Percentiles rank a stretch among this genome's conserved stretches.
These are phyloP conservation scores for Pelodytes ibericus DNA, from an alignment of 2,797 vertebrate genomes.

Conservation along the genomic window DNA sequence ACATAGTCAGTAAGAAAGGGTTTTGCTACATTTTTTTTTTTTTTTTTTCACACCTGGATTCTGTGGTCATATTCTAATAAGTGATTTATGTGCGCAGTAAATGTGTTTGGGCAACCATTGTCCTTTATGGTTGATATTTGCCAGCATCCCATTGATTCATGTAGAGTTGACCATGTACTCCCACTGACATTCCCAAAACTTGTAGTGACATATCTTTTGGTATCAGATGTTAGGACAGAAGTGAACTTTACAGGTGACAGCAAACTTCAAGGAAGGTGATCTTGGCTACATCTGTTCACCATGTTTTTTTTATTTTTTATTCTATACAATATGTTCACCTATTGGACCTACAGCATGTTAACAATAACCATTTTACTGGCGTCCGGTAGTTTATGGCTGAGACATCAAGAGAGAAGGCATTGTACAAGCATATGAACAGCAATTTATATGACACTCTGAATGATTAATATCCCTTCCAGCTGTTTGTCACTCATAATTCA, in stretches of 20 bases:
- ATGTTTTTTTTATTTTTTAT: too few relatives aligned
- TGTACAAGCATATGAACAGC: slow-evolving; percentile 27
- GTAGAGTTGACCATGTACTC: too few relatives aligned
- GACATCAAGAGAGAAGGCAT: slow-evolving; percentile 16
- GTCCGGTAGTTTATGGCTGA: slow-evolving; percentile 26
- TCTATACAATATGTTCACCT: neutral
- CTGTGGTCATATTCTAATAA: too few relatives aligned
- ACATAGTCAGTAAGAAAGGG: too few relatives aligned
- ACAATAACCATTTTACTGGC: neutral
- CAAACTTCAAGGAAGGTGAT: neutral
- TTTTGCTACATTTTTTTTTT: too few relatives aligned
- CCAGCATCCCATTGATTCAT: too few relatives aligned
- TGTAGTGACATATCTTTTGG: too few relatives aligned
- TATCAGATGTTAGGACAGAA: neutral
- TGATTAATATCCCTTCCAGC: slow-evolving; percentile 45
- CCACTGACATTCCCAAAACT: too few relatives aligned
- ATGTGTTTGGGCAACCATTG: too few relatives aligned
- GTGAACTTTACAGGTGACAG: neutral
- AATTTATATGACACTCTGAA: slow-evolving; percentile 46
- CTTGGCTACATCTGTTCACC: slow-evolving; percentile 10
- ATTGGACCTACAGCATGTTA: slow-evolving; percentile 18
- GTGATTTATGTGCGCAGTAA: too few relatives aligned
- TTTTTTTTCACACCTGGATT: too few relatives aligned
- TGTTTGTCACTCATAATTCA: slow-evolving; percentile 50
- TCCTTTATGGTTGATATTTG: too few relatives aligned